Evolutionary conservation across 2,113 vertebrate genomes (phyloP).

Genomic region (Tricholaema leucomelas): DNA sequence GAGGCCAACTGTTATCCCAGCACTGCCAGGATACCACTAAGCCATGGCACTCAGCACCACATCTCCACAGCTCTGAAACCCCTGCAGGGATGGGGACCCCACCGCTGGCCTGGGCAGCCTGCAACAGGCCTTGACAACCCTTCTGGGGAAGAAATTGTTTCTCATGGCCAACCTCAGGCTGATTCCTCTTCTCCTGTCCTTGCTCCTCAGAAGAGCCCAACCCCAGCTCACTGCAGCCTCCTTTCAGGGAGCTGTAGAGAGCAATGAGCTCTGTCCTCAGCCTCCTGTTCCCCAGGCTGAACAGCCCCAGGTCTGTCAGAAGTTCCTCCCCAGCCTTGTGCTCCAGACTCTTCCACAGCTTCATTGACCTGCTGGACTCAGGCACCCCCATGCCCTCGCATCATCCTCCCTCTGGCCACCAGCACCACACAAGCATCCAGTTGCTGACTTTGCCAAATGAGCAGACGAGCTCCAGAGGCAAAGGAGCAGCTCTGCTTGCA

Average conservation of each 20-base stretch:
- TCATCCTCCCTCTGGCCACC: background rate
- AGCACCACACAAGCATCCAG: background rate
- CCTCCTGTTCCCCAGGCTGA: background rate
- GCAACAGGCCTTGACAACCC: background rate
- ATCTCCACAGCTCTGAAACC: background rate
- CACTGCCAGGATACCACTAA: background rate
- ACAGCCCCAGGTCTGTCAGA: too few relatives aligned
- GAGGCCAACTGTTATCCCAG: background rate
- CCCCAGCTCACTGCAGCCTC: background rate
- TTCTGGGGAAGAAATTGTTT: background rate
- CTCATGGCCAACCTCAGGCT: background rate
- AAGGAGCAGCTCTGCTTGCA: background rate
- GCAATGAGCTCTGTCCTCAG: background rate
- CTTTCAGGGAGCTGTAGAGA: background rate
- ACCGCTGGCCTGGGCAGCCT: background rate
- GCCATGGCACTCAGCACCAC: background rate
- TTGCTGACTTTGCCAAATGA: background rate
- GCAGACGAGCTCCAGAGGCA: background rate
- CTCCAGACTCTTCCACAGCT: background rate
- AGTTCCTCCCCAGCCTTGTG: too few relatives aligned
- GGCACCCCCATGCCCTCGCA: accelerated
- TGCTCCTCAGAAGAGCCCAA: background rate
- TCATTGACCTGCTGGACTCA: background rate
- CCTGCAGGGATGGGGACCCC: background rate
- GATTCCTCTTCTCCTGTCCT: background rate